Evolutionary conservation across 2,113 vertebrate species (phyloP).

Genomic region (Myotis brandtii): DNA sequence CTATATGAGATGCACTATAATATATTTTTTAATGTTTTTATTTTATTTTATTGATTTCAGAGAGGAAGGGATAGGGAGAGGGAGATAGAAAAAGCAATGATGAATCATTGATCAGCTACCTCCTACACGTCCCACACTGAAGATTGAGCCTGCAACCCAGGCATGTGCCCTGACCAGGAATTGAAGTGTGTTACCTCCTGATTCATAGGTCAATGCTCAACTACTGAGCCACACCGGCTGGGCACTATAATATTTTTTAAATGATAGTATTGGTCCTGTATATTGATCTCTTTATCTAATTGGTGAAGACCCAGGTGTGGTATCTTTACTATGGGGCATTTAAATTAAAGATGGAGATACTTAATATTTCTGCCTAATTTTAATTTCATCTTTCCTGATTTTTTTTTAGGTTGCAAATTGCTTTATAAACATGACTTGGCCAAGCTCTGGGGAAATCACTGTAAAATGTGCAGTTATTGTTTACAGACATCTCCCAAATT

Average conservation of each 20-base stretch:
- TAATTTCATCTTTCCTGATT: constrained; percentile 67
- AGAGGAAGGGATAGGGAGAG: too few species aligned
- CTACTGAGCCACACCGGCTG: too few species aligned
- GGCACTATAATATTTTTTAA: constrained; percentile 15
- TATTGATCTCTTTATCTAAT: constrained; percentile 20
- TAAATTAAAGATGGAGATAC: constrained; percentile 53
- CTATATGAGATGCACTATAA: background rate
- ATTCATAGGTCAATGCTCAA: too few species aligned
- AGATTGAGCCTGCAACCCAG: too few species aligned
- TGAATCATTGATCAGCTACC: too few species aligned
- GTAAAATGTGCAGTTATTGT: constrained; percentile 95
- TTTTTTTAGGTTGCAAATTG: constrained; percentile 93
- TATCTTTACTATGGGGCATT: constrained; percentile 28
- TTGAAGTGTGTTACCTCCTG: too few species aligned
- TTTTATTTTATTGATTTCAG: too few species aligned
- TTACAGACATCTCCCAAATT: constrained; percentile 90
- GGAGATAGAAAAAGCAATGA: too few species aligned
- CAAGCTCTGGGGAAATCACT: constrained; percentile 96
- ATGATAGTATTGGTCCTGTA: background rate
- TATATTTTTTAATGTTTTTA: background rate
- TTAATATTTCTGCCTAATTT: constrained; percentile 48
- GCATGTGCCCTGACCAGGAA: too few species aligned
- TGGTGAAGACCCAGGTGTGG: background rate
- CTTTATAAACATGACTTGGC: constrained; percentile 95
- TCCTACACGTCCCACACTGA: too few species aligned